Base-by-base conservation (phyloP, 2,113 vertebrate genomes). In the Poeciliopsis retropinna region DNA sequence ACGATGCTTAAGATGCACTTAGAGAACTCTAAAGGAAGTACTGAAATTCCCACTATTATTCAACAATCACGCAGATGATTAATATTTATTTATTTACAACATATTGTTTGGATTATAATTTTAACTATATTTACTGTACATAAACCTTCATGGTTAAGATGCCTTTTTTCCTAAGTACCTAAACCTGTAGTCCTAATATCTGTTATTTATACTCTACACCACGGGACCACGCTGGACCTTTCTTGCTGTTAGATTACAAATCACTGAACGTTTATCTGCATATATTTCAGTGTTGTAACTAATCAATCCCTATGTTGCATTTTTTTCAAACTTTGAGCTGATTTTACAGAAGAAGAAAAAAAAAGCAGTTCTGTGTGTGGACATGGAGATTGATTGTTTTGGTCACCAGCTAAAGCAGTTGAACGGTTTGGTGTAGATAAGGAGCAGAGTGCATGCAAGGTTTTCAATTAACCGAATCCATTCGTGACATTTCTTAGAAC, bases 181-280 rank as follows among this genome's bases (percentile, higher is more conserved):
- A 54, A 25, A 54, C 2, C 1, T 17, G 9, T 54, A 1, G 19
- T 54, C 1, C 17, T 25, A 11, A n/a, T 22, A 54, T 25, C 17
- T 51, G 27, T 28, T 28, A 17, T 67, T 44, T 41, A 67, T 30
- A 29, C 19, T 2, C n/a, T 29, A 7, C 3, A 29, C 27, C n/a
- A 27, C 28, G 6, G n/a, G n/a, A 66, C 37, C 64, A 39, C n/a
- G 11, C 25, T 13, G 22, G 51, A 54, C 22, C 13, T 51, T 69
- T 63, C 10, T 8, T 27, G 1, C 4, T 14, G 31, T 60, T 8
- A 57, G 11, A 72, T 64, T 75, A 31, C 8, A 1, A 41, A 70
- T 75, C 0, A 25, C 17, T 72, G 37, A 84, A 60, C 70, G 30
- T 78, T 67, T 32, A 51, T 28, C 57, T 60, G n/a, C 47, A 37